A percentile compares a stretch with the other conserved stretches of the same genome.
Conservation (phyloP, 1,140 invertebrate species). For the Metopolophium dirhodum region DNA sequence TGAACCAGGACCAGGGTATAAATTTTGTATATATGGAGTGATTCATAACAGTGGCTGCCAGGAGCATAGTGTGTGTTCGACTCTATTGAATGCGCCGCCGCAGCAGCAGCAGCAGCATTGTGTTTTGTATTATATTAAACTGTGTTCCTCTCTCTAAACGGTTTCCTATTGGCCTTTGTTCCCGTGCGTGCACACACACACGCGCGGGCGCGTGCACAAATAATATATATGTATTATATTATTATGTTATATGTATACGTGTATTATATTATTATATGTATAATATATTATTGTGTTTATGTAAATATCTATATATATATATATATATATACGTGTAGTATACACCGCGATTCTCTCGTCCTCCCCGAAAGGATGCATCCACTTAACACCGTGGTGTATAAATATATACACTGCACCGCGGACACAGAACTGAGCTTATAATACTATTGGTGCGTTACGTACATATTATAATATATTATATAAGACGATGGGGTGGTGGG, state of each 20-base stretch:
- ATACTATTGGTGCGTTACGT: neutral
- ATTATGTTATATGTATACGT: neutral
- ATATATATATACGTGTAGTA: neutral
- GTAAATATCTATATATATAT: neutral
- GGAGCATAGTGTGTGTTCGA: constrained; percentile 53
- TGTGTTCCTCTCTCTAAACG: constrained; percentile 56
- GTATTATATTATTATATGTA: constrained; percentile 22
- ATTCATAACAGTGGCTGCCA: constrained; percentile 57
- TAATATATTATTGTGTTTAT: constrained; percentile 20
- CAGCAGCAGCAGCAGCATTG: constrained; percentile 42
- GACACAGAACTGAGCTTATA: neutral
- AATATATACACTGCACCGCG: neutral
- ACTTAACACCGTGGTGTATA: constrained; percentile 44
- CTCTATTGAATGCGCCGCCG: constrained; percentile 48
- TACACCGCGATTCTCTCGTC: neutral
- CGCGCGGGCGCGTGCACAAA: neutral
- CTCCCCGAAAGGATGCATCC: constrained; percentile 17
- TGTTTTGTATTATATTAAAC: constrained; percentile 56
- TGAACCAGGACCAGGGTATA: constrained; percentile 53
- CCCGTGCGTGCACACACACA: neutral
- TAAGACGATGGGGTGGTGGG: neutral
- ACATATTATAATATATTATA: neutral
- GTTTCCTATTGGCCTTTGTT: constrained; percentile 57
- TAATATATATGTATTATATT: constrained; percentile 6
- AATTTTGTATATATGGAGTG: constrained; percentile 57